Evolutionary conservation across 2,113 vertebrate species (phyloP).

Genomic region (Oophaga pumilio): DNA sequence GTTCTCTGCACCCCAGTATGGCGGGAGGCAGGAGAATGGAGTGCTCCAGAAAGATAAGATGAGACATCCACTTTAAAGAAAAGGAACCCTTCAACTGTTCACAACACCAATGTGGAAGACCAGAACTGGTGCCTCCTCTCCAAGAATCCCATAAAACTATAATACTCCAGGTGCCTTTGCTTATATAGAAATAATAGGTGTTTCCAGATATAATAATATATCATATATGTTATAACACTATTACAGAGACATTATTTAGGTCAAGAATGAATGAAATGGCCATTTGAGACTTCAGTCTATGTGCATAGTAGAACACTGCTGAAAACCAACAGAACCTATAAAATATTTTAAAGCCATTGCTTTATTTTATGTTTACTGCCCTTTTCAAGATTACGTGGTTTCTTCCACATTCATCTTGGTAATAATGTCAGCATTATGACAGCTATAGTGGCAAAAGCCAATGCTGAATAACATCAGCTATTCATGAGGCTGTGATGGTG

Average conservation of each 20-base stretch:
- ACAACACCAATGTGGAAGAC: not conserved
- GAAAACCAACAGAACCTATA: slow-evolving; percentile 14
- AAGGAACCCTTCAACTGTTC: not conserved
- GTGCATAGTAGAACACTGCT: not conserved
- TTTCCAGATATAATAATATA: not conserved
- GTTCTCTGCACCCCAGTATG: no score
- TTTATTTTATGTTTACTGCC: slow-evolving; percentile 22
- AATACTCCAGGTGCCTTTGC: not conserved
- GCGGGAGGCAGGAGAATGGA: no score
- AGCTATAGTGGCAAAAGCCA: slow-evolving; percentile 11
- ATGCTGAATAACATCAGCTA: slow-evolving; percentile 9
- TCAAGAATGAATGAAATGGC: not conserved
- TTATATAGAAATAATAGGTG: not conserved
- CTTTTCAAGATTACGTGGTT: slow-evolving; percentile 14
- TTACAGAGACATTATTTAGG: not conserved
- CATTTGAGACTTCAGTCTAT: not conserved
- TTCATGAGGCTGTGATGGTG: slow-evolving; percentile 20
- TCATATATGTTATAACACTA: not conserved
- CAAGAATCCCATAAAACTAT: not conserved
- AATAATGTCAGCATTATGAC: slow-evolving; percentile 17
- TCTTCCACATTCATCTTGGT: slow-evolving; percentile 11
- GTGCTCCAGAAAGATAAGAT: no score
- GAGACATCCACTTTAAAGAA: not conserved
- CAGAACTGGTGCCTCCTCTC: not conserved
- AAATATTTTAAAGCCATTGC: slow-evolving; percentile 21